Evolutionary conservation across 2,888 invertebrate species (phyloP), one percentile per base, ranked within the genome.

Genomic region (Dexiosoma caninum): DNA sequence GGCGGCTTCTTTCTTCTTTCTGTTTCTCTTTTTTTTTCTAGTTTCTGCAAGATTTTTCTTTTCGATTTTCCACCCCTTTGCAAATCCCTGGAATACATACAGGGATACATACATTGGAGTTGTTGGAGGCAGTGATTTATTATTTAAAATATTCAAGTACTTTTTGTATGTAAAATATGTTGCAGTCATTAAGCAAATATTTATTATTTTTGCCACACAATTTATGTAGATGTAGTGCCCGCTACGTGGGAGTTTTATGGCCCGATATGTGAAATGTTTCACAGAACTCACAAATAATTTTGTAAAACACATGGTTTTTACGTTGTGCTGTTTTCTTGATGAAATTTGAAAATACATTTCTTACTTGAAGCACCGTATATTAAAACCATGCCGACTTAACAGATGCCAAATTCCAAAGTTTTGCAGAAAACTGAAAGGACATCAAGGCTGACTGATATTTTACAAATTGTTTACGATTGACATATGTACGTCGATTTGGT

Each of bases 1-100:
- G 78, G 67, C 78, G 80, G 75, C 71, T 79, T 57, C 79, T 70
- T 79, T 78, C 64, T 44, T 35, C 44, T 8, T 23, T 37, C 14
- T n/a, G 30, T 32, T 42, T 7, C 30, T 51, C n/a, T 9, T 49
- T 10, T 30, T 42, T 60, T 60, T 40, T 49, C 57, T 57, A 67
- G 59, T 66, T 74, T 30, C 27, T 46, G 7, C 0, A 27, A 4
- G 23, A 49, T 51, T 51, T n/a, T 32, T 42, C n/a, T 49, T 3
- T 62, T 42, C 10, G n/a, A 6, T 6, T 21, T 27, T 49, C 23
- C 21, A 9, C 21, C 10, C 21, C 10, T 71, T 71, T 42, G 40
- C 59, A 42, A 44, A 23, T 6, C 21, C 5, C 1, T 10, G 16
- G 51, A n/a, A n/a, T n/a, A n/a, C n/a, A n/a, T n/a, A n/a, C n/a